Conservation (phyloP, 92 coral and sea anemone species). For the Plumapathes pennacea region DNA sequence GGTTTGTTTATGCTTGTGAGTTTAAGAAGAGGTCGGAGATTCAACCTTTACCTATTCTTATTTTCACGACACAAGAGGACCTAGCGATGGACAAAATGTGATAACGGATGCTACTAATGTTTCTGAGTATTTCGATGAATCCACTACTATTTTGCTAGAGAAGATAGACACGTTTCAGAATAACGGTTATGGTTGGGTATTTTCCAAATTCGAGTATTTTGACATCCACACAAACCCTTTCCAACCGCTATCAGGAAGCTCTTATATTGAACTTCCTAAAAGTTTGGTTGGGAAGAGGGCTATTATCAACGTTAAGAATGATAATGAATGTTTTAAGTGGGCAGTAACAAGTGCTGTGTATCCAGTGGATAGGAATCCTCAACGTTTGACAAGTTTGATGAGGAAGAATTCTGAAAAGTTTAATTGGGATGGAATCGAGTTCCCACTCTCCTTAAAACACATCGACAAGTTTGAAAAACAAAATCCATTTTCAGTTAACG, state of each 20-base stretch:
- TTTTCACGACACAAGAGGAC: too few species aligned
- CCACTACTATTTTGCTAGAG: too few species aligned
- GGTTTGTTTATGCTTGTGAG: too few species aligned
- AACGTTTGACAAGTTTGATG: neutral
- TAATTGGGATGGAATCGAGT: neutral
- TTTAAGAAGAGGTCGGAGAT: too few species aligned
- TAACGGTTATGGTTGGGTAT: too few species aligned
- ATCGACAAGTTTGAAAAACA: neutral
- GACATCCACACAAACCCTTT: conserved; percentile 1
- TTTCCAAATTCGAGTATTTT: too few species aligned
- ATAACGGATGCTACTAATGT: too few species aligned
- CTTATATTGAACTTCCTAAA: neutral
- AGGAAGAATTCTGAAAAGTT: neutral
- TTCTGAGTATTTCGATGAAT: too few species aligned
- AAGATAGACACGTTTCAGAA: too few species aligned
- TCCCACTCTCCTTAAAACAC: neutral
- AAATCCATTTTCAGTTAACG: too few species aligned
- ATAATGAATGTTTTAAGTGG: neutral
- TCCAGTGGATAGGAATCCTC: neutral
- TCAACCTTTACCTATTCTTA: too few species aligned
- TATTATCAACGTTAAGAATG: neutral
- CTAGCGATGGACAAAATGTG: too few species aligned
- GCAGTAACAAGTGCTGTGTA: neutral
- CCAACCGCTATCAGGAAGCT: neutral
- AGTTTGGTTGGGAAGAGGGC: neutral